Base-by-base conservation (phyloP, 2,113 vertebrate genomes). In the Myiozetetes cayanensis region DNA sequence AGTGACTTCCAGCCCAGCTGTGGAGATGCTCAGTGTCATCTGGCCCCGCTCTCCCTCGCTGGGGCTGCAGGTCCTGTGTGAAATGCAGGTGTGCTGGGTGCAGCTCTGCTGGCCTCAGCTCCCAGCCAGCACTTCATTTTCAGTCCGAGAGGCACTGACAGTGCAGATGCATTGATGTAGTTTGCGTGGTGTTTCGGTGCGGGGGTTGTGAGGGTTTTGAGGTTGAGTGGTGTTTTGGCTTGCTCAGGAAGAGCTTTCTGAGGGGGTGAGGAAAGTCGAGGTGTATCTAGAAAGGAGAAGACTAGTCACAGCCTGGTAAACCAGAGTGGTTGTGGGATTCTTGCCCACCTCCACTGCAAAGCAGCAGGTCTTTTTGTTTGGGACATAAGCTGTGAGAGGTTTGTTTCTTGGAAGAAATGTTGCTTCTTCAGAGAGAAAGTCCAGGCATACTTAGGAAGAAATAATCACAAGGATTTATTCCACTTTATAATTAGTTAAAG, bases 1-100 rank as follows among this genome's bases (percentile, higher is more conserved):
- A 47, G 55, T 24, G 50, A 90, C 58, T 93, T 86, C 85, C 87
- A 91, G 90, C 22, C 90, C 94, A 94, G 95, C 94, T 93, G 91
- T 1, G 33, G 56, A 56, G 80, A 78, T 85, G 85, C 68, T 95
- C 75, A 7, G 50, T 55, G 75, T 91, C 82, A 19, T 15, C 85
- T 73, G 87, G 84, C 66, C 56, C 2, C 1, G 1, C n/a, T 81
- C 28, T 63, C 65, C n/a, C 65, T 20, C 10, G 0, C 37, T 17
- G 58, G 65, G 95, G 92, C 95, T 79, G 86, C 94, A 93, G 95
- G 92, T 93, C 80, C 44, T 49, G 0, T 28, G 71, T 73, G 11
- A 5, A 67, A 4, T 7, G 85, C 87, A 95, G 92, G 93, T 91
- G 94, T 62, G 67, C 79, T 92, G 94, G 84, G 10, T 44, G 76